These are phyloP conservation scores for Fragum sueziense DNA, from an alignment of 2,888 invertebrate genomes.

Conservation along the genomic window DNA sequence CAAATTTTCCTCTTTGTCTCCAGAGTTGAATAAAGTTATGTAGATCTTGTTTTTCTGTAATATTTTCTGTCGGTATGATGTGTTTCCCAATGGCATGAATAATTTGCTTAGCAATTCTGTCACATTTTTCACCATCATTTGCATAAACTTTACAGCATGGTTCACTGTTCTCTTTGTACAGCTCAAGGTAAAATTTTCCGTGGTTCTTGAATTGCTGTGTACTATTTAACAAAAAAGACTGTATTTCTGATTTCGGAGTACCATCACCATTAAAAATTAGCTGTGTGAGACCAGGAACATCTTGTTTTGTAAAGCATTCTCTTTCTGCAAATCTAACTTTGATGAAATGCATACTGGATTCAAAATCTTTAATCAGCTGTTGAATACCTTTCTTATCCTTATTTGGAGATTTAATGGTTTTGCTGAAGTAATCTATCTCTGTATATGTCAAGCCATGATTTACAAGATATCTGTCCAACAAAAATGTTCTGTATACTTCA, in stretches of 20 bases:
- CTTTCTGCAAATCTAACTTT: neutral
- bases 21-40: neutral
- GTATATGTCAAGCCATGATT: neutral
- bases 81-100: neutral
- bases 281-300: neutral
- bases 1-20: neutral
- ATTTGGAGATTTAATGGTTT: too few species aligned
- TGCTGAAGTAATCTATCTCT: neutral
- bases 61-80: neutral
- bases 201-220: too few species aligned
- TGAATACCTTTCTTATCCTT: neutral
- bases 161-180: neutral
- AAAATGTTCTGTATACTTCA: too few species aligned
- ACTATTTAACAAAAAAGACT: neutral
- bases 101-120: neutral
- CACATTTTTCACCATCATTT: neutral
- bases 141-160: neutral
- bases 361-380: neutral
- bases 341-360: neutral
- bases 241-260: neutral
- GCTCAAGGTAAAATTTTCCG: neutral
- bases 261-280: neutral
- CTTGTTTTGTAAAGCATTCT: too few species aligned
- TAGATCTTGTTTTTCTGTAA: neutral
- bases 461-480: neutral